Evolutionary conservation across 2,888 invertebrate species (phyloP).

Genomic region (Rhagonycha fulva): DNA sequence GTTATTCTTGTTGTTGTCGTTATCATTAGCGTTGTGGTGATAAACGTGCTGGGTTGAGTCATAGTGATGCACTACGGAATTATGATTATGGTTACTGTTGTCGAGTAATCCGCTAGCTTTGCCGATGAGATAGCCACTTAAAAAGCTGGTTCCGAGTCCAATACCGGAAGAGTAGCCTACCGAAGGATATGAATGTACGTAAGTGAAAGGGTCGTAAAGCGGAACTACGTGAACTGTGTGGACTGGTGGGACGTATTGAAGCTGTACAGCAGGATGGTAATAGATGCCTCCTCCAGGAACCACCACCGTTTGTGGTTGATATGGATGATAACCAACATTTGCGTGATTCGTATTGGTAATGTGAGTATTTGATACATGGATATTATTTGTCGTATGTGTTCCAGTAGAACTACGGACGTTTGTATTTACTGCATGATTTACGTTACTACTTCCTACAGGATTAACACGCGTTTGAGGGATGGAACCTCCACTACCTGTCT

Average conservation of each 20-base stretch:
- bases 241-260: neutral
- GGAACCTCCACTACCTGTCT: neutral
- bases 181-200: neutral
- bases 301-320: neutral
- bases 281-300: neutral
- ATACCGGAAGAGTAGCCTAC: neutral
- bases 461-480: neutral
- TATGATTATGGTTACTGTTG: neutral
- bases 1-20: neutral
- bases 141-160: neutral
- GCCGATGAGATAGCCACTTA: neutral
- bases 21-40: neutral
- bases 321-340: neutral
- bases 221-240: neutral
- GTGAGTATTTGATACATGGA: neutral
- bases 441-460: neutral
- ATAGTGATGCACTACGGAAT: neutral
- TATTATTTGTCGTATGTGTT: neutral
- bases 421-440: neutral
- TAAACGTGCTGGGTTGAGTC: neutral
- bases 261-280: neutral
- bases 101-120: neutral
- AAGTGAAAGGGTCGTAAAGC: neutral
- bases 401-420: neutral
- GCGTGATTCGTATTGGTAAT: neutral